Evolutionary conservation across 1,140 invertebrate genomes (phyloP).

Genomic region (Portunus trituberculatus): DNA sequence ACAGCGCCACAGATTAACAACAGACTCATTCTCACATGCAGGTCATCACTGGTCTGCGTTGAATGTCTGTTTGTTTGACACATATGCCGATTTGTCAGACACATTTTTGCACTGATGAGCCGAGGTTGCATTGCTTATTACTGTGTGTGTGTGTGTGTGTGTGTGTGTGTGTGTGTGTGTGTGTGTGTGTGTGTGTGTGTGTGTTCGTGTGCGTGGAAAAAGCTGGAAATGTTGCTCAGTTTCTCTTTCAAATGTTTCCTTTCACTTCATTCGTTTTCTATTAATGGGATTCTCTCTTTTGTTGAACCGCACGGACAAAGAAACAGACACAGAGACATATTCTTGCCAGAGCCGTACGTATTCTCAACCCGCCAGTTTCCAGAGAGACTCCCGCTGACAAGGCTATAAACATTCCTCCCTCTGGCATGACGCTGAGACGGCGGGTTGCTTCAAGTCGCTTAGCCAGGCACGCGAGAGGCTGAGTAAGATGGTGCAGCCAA

Average conservation of each 20-base stretch:
- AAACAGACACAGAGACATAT: not conserved
- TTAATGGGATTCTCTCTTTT: not conserved
- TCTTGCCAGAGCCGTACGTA: not conserved
- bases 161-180: not conserved
- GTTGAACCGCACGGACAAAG: not conserved
- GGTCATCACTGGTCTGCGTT: too few relatives aligned
- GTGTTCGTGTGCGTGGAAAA: too few relatives aligned
- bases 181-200: too few relatives aligned
- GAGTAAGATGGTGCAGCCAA: too few relatives aligned
- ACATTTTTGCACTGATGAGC: not conserved
- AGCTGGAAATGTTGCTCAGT: not conserved
- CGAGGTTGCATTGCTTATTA: too few relatives aligned
- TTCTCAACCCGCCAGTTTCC: not conserved
- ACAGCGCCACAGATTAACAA: too few relatives aligned
- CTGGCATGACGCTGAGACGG: not conserved
- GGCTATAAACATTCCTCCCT: not conserved
- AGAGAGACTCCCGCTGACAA: not conserved
- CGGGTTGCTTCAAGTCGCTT: too few relatives aligned
- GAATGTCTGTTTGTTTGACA: too few relatives aligned
- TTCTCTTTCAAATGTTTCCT: not conserved
- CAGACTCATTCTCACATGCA: too few relatives aligned
- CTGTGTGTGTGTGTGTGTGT: conserved; percentile 28
- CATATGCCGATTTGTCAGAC: too few relatives aligned
- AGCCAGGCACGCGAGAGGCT: too few relatives aligned
- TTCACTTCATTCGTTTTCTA: not conserved